Conservation (phyloP, 2,113 vertebrate genomes). For the Pseudorasbora parva region DNA sequence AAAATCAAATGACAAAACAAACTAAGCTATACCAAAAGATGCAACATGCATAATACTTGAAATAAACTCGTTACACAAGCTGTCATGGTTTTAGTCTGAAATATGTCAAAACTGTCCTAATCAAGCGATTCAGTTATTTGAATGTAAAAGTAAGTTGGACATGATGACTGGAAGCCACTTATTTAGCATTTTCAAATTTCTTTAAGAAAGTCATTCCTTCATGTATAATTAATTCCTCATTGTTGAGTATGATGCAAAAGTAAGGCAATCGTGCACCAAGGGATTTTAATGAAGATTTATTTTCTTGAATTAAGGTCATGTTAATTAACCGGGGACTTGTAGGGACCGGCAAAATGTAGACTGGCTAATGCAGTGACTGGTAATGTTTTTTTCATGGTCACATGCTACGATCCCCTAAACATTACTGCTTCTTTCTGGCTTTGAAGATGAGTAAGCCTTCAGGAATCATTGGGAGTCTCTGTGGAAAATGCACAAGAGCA, state of each 20-base stretch:
- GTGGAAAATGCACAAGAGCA: background rate
- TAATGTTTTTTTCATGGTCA: constrained; percentile 21
- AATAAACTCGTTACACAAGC: too few species aligned
- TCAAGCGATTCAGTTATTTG: background rate
- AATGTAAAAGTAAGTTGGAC: background rate
- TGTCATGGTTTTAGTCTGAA: too few species aligned
- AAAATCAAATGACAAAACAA: too few species aligned
- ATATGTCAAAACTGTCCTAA: background rate
- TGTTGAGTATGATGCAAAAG: constrained; percentile 40
- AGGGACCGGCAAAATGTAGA: background rate
- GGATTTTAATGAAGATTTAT: constrained; percentile 27
- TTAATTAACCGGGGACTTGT: background rate
- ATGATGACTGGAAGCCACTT: background rate
- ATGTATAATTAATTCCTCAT: constrained; percentile 3
- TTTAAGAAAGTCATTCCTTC: constrained; percentile 12
- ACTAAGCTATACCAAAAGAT: too few species aligned
- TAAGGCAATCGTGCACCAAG: constrained; percentile 14
- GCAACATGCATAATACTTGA: too few species aligned
- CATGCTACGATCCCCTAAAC: background rate
- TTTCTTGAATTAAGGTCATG: constrained; percentile 29
- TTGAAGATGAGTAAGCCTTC: background rate
- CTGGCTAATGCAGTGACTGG: background rate
- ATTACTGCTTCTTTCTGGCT: background rate
- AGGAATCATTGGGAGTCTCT: background rate
- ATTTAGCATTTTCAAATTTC: background rate